Evolutionary conservation across 2,888 invertebrate genomes (phyloP).

Genomic region (Serrognathus titanus): DNA sequence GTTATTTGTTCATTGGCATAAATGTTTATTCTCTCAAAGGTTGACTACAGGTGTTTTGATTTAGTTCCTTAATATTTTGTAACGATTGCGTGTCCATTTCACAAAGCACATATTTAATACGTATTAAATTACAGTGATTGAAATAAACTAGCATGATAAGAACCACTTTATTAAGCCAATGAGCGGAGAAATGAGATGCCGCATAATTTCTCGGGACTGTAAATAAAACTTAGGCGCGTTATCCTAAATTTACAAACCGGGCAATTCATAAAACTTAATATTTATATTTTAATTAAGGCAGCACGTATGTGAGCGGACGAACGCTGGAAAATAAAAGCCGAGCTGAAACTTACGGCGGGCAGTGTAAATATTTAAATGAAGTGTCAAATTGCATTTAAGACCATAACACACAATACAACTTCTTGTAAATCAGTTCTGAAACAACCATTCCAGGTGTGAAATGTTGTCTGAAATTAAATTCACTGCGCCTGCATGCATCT

Average conservation of each 20-base stretch:
- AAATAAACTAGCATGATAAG: constrained; percentile 13
- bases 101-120: neutral
- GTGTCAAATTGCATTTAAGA: constrained; percentile 40
- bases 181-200: neutral
- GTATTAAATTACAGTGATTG: constrained; percentile 12
- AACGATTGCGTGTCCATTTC: neutral
- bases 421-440: constrained; percentile 37
- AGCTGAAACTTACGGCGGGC: neutral
- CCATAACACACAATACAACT: constrained; percentile 39
- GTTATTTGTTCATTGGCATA: too few relatives aligned
- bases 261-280: constrained; percentile 18
- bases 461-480: constrained; percentile 13
- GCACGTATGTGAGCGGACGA: constrained; percentile 11
- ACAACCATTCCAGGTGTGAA: constrained; percentile 28
- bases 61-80: neutral
- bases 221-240: neutral
- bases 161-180: constrained; percentile 9
- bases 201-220: neutral
- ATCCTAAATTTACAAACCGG: constrained; percentile 1
- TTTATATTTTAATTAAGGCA: constrained; percentile 26
- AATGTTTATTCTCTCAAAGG: too few relatives aligned
- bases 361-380: constrained; percentile 39
- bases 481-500: constrained; percentile 16
- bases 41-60: too few relatives aligned
- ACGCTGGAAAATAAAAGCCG: constrained; percentile 4